Conservation (phyloP, 2,113 vertebrate species). For the Gambusia affinis region DNA sequence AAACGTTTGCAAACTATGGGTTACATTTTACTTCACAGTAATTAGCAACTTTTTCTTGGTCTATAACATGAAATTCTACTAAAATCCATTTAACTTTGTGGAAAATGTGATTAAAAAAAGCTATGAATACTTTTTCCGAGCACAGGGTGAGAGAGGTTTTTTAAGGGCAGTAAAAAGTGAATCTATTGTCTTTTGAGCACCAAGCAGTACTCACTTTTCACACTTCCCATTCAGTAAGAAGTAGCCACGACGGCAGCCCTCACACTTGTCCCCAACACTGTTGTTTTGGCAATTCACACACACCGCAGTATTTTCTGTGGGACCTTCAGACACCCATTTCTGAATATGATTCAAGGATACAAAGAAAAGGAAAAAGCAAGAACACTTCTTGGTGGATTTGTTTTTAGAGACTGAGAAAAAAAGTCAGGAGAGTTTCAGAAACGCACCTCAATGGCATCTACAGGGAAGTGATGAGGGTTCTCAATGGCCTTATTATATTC, state of each 20-base stretch:
- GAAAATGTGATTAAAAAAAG: background rate
- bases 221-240: conserved; percentile 90
- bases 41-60: too few species aligned
- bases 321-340: conserved; percentile 86
- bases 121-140: too few species aligned
- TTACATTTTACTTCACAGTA: too few species aligned
- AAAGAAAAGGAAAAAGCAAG: background rate
- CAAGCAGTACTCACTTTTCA: conserved; percentile 83
- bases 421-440: background rate
- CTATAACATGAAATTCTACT: too few species aligned
- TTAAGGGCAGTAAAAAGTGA: background rate
- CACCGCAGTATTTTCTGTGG: conserved; percentile 85
- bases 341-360: conserved; percentile 77
- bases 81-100: background rate
- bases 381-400: background rate
- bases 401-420: background rate
- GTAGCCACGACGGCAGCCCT: conserved; percentile 89
- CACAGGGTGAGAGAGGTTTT: background rate
- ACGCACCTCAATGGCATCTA: conserved; percentile 83
- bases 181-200: background rate
- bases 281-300: conserved; percentile 93
- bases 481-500: conserved; percentile 82
- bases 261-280: conserved; percentile 90
- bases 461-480: conserved; percentile 79
- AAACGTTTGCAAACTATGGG: too few species aligned